Base-by-base conservation (phyloP, 2,888 invertebrate genomes). In the Chelonus formosanus region DNA sequence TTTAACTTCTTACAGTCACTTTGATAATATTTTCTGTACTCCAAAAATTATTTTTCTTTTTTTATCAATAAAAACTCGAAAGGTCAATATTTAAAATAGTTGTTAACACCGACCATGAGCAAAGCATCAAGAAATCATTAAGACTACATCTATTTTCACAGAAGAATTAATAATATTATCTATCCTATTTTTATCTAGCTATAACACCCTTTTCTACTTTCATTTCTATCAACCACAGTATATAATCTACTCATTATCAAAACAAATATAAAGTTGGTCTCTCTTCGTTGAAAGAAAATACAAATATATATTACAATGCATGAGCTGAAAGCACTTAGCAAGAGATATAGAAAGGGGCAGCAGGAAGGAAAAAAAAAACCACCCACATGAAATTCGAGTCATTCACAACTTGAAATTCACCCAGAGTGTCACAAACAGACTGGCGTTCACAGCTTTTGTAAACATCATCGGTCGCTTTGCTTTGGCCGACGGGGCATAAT, bases 401-500 rank as follows among this genome's bases (percentile, higher is more conserved):
- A 52, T 55, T 60, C 3, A 50, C 44, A 67, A 67, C 65, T 66
- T 47, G 45, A 60, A 58, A 53, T 52, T 58, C 52, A 48, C 53
- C 62, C 66, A 67, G 74, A 65, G 76, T 78, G 81, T 80, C 81
- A 81, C 73, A 66, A 76, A 65, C 81, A 81, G 80, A 73, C 76
- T 73, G 73, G 67, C 70, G 78, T 79, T 80, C 78, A 77, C 78
- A 79, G 78, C 78, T 77, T 81, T 76, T 75, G 81, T 77, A 81
- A 81, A 81, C 75, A 81, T 40, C 63, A 64, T 59, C 65, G 65
- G 67, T 68, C 68, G 67, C 64, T 69, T 63, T n/a, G 67, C 69
- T n/a, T 56, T 52, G 53, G 52, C 57, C 40, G 43, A 53, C 62
- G 67, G 71, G 65, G 71, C 75, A 76, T 76, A 77, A 81, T 80